phyloP scores from a whole-genome alignment of 2,113 vertebrate species.

The Varanus komodoensis region DNA sequence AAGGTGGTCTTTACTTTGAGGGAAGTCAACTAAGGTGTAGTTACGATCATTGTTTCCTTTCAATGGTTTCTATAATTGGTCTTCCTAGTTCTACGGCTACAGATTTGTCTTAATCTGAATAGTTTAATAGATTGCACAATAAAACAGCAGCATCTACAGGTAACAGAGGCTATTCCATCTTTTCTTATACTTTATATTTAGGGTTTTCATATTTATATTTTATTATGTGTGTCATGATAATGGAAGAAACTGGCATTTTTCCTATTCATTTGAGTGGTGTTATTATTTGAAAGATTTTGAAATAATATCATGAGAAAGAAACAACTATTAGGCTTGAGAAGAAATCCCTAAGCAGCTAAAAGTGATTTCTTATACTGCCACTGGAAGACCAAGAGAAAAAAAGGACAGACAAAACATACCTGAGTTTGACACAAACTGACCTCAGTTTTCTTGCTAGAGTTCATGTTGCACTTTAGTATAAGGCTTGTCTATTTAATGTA shows the following conservation, averaged over 20 bases:
- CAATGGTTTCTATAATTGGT: constrained; percentile 5
- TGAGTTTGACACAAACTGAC: not conserved
- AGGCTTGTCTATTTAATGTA: not conserved
- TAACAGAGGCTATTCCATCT: not conserved
- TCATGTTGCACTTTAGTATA: not conserved
- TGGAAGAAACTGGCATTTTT: not conserved
- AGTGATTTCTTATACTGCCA: not conserved
- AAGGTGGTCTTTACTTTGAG: constrained; percentile 22
- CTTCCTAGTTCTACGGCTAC: not conserved
- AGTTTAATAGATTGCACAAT: not conserved
- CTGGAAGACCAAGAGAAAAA: not conserved
- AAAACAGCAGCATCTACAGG: not conserved
- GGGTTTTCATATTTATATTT: too few relatives aligned
- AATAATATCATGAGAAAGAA: not conserved
- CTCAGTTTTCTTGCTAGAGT: not conserved
- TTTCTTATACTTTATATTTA: not conserved
- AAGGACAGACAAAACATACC: not conserved
- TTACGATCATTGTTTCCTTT: constrained; percentile 13
- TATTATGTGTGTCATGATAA: too few relatives aligned
- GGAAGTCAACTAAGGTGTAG: constrained; percentile 4
- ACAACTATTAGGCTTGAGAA: not conserved
- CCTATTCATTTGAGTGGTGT: not conserved
- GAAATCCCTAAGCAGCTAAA: too few relatives aligned
- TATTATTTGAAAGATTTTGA: not conserved
- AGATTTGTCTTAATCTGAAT: not conserved